phyloP scores from a whole-genome alignment of 2,113 vertebrate species.

The Ivindomyrus marchei region DNA sequence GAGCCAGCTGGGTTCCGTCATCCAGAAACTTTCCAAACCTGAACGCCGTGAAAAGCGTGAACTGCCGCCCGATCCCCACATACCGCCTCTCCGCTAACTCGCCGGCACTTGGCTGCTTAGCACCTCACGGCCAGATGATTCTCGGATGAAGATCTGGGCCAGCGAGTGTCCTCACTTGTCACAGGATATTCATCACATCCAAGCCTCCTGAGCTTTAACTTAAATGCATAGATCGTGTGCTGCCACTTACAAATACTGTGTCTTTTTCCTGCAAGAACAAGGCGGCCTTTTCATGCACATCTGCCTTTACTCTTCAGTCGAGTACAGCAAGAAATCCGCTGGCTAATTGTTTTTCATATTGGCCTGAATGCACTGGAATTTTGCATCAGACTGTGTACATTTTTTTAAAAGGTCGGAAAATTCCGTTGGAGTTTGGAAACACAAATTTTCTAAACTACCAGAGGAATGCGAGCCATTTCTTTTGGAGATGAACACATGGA shows the following conservation, averaged over 20 bases:
- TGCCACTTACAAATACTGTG: not conserved
- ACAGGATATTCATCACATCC: not conserved
- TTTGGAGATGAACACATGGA: not conserved
- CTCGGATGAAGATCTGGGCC: not conserved
- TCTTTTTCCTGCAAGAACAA: not conserved
- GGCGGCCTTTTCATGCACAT: not conserved
- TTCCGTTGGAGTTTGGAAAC: not conserved
- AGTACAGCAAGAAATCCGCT: not conserved
- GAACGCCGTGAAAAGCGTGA: not conserved
- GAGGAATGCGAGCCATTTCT: not conserved
- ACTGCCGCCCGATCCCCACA: not conserved
- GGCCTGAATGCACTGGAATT: not conserved
- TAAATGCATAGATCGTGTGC: not conserved
- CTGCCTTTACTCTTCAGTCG: not conserved
- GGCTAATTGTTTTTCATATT: not conserved
- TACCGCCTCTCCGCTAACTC: not conserved
- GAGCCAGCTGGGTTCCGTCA: not conserved
- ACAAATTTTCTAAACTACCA: not conserved
- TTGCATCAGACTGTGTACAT: not conserved
- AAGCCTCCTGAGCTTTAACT: not conserved
- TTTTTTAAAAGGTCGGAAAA: not conserved
- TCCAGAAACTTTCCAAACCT: not conserved
- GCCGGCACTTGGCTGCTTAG: not conserved
- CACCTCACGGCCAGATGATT: not conserved
- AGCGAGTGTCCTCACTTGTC: not conserved